Evolutionary conservation across 2,797 vertebrate genomes (phyloP).

Genomic region (Channallabes apus): DNA sequence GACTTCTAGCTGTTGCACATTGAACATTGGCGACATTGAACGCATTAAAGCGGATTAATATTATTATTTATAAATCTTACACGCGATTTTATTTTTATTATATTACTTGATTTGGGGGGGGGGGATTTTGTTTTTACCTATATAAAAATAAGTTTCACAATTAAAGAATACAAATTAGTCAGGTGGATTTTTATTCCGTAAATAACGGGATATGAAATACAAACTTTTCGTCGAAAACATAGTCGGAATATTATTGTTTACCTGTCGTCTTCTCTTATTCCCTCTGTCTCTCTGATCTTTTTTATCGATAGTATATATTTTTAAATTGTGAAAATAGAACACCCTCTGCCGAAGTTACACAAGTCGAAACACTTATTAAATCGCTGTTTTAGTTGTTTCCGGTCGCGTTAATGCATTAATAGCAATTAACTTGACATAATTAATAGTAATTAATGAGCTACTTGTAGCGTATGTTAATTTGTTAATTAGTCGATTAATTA

Average conservation of each 20-base stretch:
- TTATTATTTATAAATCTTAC: not conserved
- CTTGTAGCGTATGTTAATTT: not conserved
- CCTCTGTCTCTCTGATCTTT: not conserved
- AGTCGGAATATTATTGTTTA: not conserved
- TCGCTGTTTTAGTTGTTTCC: not conserved
- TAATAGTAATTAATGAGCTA: not conserved
- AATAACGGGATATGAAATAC: not conserved
- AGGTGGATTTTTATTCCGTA: not conserved
- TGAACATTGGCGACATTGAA: not conserved
- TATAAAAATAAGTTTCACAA: not conserved
- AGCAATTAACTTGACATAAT: not conserved
- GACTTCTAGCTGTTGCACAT: not conserved
- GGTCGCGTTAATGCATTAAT: not conserved
- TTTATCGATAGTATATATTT: not conserved
- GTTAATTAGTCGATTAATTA: not conserved
- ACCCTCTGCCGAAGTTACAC: not conserved
- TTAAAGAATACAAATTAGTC: not conserved
- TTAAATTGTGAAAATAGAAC: not conserved
- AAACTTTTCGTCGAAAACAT: not conserved
- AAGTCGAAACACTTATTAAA: not conserved
- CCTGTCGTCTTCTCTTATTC: not conserved
- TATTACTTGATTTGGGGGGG: not conserved
- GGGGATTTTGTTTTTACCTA: not conserved
- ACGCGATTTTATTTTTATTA: not conserved
- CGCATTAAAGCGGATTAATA: not conserved